Conservation (phyloP, 2,888 invertebrate species). For the Drosophila meridiana region DNA sequence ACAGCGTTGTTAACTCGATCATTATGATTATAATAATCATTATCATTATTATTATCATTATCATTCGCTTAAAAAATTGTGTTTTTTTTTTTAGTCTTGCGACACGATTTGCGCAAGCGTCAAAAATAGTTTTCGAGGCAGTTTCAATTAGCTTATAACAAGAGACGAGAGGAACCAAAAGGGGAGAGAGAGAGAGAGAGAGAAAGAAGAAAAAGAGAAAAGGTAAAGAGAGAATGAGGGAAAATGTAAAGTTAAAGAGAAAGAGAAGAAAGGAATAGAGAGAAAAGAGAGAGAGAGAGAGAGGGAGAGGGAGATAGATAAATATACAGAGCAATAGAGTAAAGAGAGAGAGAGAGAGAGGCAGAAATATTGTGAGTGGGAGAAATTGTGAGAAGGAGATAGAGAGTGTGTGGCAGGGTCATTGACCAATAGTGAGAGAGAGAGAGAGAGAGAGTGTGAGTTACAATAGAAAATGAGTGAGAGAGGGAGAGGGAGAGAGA, state of each 20-base stretch:
- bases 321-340: background rate
- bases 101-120: slow-evolving; percentile 54
- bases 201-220: background rate
- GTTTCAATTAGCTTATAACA: slow-evolving; percentile 1
- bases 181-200: background rate
- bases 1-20: slow-evolving; percentile 7
- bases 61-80: slow-evolving; percentile 17
- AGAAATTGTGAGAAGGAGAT: background rate
- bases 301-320: background rate
- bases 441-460: background rate
- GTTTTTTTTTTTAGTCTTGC: slow-evolving; percentile 42
- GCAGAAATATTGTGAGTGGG: background rate
- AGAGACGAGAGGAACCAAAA: no score
- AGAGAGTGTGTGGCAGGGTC: background rate
- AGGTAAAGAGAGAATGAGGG: background rate
- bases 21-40: slow-evolving; percentile 26
- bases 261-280: background rate
- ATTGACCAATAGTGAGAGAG: no score
- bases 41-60: slow-evolving; percentile 16
- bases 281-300: background rate
- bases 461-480: background rate
- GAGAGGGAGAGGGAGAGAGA: background rate
- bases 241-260: background rate
- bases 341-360: background rate
- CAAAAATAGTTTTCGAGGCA: slow-evolving; percentile 26